Base-by-base conservation (phyloP, 1,140 invertebrate species). In the Anagrus nilaparvatae region DNA sequence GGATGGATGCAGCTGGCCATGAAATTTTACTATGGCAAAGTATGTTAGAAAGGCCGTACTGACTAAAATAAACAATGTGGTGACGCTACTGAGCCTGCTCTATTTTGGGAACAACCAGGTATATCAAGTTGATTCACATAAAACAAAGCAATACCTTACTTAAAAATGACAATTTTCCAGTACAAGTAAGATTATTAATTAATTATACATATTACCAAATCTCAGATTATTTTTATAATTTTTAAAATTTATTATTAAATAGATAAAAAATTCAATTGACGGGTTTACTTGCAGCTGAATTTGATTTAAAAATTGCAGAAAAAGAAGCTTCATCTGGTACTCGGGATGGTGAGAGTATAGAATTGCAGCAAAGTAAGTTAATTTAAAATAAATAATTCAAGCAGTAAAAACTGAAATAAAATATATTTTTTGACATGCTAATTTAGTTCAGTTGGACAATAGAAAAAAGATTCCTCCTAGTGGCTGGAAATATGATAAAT, bases 401-500 rank as follows among this genome's bases (percentile, higher is more conserved):
- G 44, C n/a, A n/a, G n/a, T n/a, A 14, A 32, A 24, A 14, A 36
- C 9, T 17, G 4, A 14, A 6, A n/a, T n/a, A n/a, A n/a, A n/a
- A n/a, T n/a, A n/a, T n/a, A n/a, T n/a, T n/a, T n/a, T n/a, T n/a
- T n/a, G 86, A 49, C 79, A 92, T 67, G 71, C 78, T 5, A 80
- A 77, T 58, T 63, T 98, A n/a, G 54, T 74, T 20, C 94, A 97
- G 63, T 58, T 97, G 18, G 77, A 90, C 53, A 94, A 91, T 63
- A 87, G 85, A 1, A 83, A 84, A 41, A 92, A 85, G 59, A 85
- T 97, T 49, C 89, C 90, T 0, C 91, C 93, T 0, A 77, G 73
- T 20, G 90, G 90, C 6, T 98, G 94, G 94, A 83, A 92, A 58
- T 99, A 95, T 63, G 82, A 86, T 55, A 83, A 87, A 53, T 99